These are phyloP conservation scores for Gandaritis pyraliata DNA, from an alignment of 2,888 invertebrate genomes.

Conservation along the genomic window DNA sequence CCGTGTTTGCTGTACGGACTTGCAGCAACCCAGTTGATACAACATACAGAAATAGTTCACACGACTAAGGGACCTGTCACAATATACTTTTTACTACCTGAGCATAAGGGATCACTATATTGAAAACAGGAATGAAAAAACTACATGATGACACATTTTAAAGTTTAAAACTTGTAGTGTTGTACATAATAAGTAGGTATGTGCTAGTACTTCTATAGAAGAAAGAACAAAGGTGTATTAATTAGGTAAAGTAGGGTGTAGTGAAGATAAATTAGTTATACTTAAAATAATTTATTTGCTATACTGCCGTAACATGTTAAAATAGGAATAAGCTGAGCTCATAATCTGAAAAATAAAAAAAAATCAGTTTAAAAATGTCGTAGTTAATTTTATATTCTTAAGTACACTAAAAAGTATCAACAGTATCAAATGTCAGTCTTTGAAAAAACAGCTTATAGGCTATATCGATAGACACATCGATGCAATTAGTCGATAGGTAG, in stretches of 20 bases:
- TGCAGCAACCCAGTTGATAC: constrained; percentile 92
- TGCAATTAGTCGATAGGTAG: too few species aligned
- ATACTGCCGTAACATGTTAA: constrained; percentile 68
- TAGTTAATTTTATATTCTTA: too few species aligned
- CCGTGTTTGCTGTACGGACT: constrained; percentile 96
- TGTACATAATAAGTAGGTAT: background rate
- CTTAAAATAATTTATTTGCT: constrained; percentile 21
- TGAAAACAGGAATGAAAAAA: constrained; percentile 49
- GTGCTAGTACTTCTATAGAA: background rate
- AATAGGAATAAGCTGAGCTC: constrained; percentile 66
- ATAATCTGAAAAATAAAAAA: constrained; percentile 55
- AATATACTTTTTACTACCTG: constrained; percentile 95
- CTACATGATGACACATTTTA: too few species aligned
- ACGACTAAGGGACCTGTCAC: constrained; percentile 89
- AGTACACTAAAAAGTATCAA: too few species aligned
- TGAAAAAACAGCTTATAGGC: too few species aligned
- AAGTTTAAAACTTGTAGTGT: background rate
- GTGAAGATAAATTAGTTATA: too few species aligned
- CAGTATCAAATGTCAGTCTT: too few species aligned
- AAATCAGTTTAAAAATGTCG: background rate
- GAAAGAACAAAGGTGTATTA: background rate
- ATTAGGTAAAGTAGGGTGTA: background rate
- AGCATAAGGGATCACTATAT: constrained; percentile 92
- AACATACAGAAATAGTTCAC: constrained; percentile 90
- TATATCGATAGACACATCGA: too few species aligned